These are phyloP conservation scores for Pogonocherus hispidulus DNA, from an alignment of 2,888 invertebrate genomes.

Conservation along the genomic window DNA sequence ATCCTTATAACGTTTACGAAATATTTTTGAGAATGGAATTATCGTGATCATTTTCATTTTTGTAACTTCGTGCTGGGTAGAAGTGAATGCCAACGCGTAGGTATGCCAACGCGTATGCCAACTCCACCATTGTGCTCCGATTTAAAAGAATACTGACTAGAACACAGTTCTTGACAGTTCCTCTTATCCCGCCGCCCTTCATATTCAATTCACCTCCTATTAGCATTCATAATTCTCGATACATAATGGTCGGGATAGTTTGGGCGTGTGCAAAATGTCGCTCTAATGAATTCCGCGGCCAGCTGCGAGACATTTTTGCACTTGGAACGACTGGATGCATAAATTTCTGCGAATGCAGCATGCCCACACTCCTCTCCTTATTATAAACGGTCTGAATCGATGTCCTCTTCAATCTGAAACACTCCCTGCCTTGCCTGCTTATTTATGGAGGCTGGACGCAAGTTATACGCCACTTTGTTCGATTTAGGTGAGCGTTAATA, in stretches of 20 bases:
- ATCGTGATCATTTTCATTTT: too few species aligned
- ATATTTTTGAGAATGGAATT: too few species aligned
- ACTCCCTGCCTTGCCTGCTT: constrained; percentile 33
- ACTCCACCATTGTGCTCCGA: constrained; percentile 18
- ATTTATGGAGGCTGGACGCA: constrained; percentile 31
- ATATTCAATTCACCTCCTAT: constrained; percentile 56
- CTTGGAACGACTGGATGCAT: constrained; percentile 57
- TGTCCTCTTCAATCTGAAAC: constrained; percentile 43
- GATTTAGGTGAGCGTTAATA: constrained; percentile 36
- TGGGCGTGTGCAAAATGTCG: constrained; percentile 63
- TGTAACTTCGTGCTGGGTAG: too few species aligned
- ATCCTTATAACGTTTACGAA: too few species aligned
- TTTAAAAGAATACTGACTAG: constrained; percentile 44
- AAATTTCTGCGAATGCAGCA: constrained; percentile 56
- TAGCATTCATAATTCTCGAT: constrained; percentile 63
- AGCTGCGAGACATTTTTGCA: constrained; percentile 64
- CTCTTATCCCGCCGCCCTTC: constrained; percentile 29
- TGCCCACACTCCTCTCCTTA: constrained; percentile 42
- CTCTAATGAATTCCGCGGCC: constrained; percentile 64
- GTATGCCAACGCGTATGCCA: neutral
- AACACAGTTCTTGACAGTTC: constrained; percentile 31
- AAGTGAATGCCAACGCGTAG: too few species aligned
- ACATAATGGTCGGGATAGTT: constrained; percentile 61
- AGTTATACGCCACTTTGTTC: constrained; percentile 35
- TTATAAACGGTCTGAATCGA: constrained; percentile 48